Evolutionary conservation across 1,140 invertebrate genomes (phyloP), one percentile per base, ranked within the genome.

Genomic region (Holotrichia oblita): DNA sequence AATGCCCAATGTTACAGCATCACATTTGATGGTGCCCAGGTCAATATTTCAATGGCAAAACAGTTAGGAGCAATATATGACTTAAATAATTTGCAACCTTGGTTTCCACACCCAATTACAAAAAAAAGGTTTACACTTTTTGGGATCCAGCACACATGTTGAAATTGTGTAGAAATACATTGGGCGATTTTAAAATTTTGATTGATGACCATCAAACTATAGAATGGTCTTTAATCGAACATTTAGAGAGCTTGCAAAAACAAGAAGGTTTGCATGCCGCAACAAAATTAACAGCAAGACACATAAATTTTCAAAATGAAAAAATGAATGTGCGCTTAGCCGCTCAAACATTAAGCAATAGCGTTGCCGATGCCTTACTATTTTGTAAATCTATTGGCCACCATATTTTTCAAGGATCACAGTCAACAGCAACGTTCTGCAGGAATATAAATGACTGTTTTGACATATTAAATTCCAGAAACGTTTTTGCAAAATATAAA

Each of bases 1-100:
- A 78, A 76, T 2, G 81, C 55, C n/a, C 72, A 41, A 22, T 79
- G 83, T 40, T 55, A 75, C 69, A 80, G 83, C 10, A 78, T 86
- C 74, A 85, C 83, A 40, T 86, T 84, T 84, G 85, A 86, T 85
- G 84, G 85, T 22, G 72, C 80, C 20, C 6, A 61, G 17, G 74
- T 72, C 2, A 81, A 81, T 79, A 17, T 79, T 74, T 73, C 40
- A 34, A 81, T 79, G 80, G 73, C 75, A 20, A 69, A 22, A 34
- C 14, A 34, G 59, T 75, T 81, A 48, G 78, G 80, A 14, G 73
- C 77, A 55, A 75, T 79, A 12, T 34, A 69, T 79, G 74, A 79
- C 77, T 41, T 17, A 20, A 14, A 41, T 6, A 79, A 81, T 72
- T 81, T 81, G 40, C 42, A 73, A n/a, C 76, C 76, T 6, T 79